Evolutionary conservation across 2,797 vertebrate genomes (phyloP).

Genomic region (Chaetophractus vellerosus): DNA sequence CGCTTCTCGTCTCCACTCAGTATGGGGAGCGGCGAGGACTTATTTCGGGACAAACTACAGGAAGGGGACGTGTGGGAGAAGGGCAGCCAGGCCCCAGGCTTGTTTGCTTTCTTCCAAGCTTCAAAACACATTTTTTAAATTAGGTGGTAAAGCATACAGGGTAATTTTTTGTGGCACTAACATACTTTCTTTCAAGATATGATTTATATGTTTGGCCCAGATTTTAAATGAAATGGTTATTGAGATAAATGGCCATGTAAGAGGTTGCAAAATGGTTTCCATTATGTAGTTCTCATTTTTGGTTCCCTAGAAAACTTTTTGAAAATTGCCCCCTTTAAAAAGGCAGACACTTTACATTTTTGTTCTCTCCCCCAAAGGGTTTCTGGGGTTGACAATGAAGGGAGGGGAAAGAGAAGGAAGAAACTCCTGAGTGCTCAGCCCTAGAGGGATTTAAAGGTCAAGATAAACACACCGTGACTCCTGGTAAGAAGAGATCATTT

Average conservation of each 20-base stretch:
- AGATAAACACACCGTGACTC: neutral
- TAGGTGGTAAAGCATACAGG: slow-evolving; percentile 81
- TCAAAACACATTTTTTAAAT: slow-evolving; percentile 84
- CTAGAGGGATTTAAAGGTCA: neutral
- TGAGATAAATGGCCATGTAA: slow-evolving; percentile 78
- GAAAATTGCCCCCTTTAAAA: slow-evolving; percentile 60
- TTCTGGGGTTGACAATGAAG: neutral
- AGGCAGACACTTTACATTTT: neutral
- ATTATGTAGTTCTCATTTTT: slow-evolving; percentile 75
- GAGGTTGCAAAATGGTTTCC: slow-evolving; percentile 81
- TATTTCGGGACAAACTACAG: neutral
- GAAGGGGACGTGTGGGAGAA: neutral
- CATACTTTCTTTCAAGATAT: slow-evolving; percentile 84
- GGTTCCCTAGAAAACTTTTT: slow-evolving; percentile 64
- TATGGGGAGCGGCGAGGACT: neutral
- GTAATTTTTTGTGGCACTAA: slow-evolving; percentile 82
- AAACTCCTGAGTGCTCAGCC: neutral
- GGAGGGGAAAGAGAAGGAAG: neutral
- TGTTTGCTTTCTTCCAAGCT: slow-evolving; percentile 73
- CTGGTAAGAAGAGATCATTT: neutral
- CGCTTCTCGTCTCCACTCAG: neutral
- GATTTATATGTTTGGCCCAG: slow-evolving; percentile 84
- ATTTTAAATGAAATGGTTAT: slow-evolving; percentile 80
- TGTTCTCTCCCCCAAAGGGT: slow-evolving; percentile 32
- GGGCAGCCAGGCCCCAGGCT: neutral